Conservation (phyloP, 2,113 vertebrate species). For the Poicephalus gulielmi region DNA sequence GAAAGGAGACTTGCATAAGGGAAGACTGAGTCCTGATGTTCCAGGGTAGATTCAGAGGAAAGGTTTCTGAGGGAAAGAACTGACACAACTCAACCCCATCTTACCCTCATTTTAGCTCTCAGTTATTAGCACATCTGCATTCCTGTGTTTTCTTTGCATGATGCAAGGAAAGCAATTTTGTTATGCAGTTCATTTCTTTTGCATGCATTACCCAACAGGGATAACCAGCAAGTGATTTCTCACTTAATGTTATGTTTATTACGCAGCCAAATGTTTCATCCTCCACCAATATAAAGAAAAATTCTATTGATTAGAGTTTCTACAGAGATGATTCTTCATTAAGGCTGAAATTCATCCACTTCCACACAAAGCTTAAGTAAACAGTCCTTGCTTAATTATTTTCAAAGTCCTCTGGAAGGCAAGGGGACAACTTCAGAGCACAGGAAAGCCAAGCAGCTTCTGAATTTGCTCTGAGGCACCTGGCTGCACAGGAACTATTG, state of each 20-base stretch:
- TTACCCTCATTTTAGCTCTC: neutral
- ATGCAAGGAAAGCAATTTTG: constrained; percentile 30
- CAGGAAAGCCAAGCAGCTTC: neutral
- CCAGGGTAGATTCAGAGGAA: neutral
- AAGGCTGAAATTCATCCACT: constrained; percentile 15
- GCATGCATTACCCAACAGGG: neutral
- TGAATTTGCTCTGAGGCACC: neutral
- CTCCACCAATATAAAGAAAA: neutral
- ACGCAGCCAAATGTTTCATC: neutral
- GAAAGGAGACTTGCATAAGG: neutral
- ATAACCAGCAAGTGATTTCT: constrained; percentile 3
- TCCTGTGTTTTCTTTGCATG: neutral
- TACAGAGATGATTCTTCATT: neutral
- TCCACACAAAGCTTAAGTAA: neutral
- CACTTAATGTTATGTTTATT: constrained; percentile 27
- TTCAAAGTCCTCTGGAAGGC: constrained; percentile 8
- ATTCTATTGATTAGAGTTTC: constrained; percentile 39
- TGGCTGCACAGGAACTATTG: neutral
- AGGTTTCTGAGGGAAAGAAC: neutral
- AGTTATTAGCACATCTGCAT: neutral
- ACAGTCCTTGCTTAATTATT: constrained; percentile 9
- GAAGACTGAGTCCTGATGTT: neutral
- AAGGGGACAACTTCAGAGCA: neutral
- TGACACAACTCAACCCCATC: neutral
- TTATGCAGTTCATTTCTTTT: constrained; percentile 8